Evolutionary conservation across 2,888 invertebrate species (phyloP).

Genomic region (Ormyrus nitidulus): DNA sequence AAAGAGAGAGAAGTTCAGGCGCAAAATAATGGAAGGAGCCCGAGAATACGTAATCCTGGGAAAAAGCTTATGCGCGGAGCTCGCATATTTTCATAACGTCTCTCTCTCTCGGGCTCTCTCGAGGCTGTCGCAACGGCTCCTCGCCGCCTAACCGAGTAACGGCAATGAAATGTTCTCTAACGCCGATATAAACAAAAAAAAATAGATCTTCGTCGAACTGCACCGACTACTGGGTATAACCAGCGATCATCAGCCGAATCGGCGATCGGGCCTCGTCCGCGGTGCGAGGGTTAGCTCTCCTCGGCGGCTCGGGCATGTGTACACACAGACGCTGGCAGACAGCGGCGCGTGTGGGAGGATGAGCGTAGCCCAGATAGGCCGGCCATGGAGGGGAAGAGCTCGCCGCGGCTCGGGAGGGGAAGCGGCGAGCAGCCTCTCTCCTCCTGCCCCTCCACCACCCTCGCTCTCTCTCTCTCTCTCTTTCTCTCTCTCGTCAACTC

Average conservation of each 20-base stretch:
- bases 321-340: not conserved
- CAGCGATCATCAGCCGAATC: not conserved
- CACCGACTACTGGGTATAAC: not conserved
- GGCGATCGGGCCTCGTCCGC: not conserved
- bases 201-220: too few species aligned
- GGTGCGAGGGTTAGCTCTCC: not conserved
- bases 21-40: not conserved
- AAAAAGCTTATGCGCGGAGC: not conserved
- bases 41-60: not conserved
- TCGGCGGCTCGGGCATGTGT: not conserved
- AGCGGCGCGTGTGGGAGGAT: constrained; percentile 31
- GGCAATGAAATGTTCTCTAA: too few species aligned
- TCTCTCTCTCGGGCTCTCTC: too few species aligned
- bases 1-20: not conserved
- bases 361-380: constrained; percentile 6
- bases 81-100: not conserved
- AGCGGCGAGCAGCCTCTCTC: not conserved
- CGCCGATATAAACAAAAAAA: too few species aligned
- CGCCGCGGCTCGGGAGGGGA: not conserved
- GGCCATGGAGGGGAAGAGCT: not conserved
- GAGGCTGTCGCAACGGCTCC: too few species aligned
- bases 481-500: not conserved
- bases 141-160: too few species aligned
- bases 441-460: too few species aligned
- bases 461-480: too few species aligned